phyloP scores from a whole-genome alignment of 2,113 vertebrate genomes.

The Lates calcarifer region DNA sequence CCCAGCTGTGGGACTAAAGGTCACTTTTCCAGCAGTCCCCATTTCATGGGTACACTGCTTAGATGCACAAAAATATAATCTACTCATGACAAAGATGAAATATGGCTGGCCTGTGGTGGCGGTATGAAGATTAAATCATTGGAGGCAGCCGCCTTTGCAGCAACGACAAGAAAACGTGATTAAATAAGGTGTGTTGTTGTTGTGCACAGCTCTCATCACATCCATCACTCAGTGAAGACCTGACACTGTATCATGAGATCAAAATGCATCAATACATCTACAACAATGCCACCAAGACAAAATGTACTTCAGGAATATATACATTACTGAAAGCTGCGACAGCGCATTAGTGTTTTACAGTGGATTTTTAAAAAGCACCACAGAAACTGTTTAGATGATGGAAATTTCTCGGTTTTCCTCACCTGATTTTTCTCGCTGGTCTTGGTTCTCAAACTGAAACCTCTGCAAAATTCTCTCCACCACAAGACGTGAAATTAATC shows the following conservation, averaged over 20 bases:
- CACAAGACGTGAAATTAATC: neutral
- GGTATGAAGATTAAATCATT: slow-evolving; percentile 54
- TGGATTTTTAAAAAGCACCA: neutral
- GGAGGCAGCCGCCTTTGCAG: slow-evolving; percentile 26
- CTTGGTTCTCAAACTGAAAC: neutral
- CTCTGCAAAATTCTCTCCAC: neutral
- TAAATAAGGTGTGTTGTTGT: slow-evolving; percentile 13
- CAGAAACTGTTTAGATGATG: too few species aligned
- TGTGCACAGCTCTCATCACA: slow-evolving; percentile 1
- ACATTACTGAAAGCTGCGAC: neutral
- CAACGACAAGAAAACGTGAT: slow-evolving; percentile 21
- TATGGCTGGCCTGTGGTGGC: slow-evolving; percentile 43
- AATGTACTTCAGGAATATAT: neutral
- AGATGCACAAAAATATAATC: slow-evolving; percentile 5
- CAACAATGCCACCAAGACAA: neutral
- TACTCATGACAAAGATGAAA: slow-evolving; percentile 44
- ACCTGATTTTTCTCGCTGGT: neutral
- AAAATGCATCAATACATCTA: neutral
- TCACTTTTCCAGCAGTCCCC: slow-evolving; percentile 17
- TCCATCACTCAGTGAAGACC: neutral
- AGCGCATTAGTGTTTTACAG: neutral
- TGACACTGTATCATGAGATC: neutral
- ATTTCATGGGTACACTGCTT: slow-evolving; percentile 19
- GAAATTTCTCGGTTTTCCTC: neutral
- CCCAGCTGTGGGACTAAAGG: slow-evolving; percentile 34